phyloP scores from a whole-genome alignment of 2,888 invertebrate genomes.

The Plemyria rubiginata region DNA sequence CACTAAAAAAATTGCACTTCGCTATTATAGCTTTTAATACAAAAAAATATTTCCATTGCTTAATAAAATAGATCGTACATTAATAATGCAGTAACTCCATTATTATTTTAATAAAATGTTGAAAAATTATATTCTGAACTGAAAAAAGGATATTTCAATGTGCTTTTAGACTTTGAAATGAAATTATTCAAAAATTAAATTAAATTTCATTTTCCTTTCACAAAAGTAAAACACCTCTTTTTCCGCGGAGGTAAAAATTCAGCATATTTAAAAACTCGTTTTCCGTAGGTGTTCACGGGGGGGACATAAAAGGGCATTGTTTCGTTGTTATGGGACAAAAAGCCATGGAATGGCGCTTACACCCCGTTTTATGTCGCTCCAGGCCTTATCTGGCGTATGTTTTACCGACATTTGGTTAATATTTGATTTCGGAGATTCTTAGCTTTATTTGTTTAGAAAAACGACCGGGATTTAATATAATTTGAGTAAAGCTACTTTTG shows the following conservation, averaged over 20 bases:
- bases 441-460: background rate
- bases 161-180: background rate
- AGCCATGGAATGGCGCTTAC: constrained; percentile 36
- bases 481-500: no score
- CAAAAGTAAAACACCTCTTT: constrained; percentile 21
- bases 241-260: constrained; percentile 36
- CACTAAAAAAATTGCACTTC: no score
- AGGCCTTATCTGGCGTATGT: constrained; percentile 22
- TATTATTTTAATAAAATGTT: no score
- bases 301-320: constrained; percentile 41
- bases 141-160: background rate
- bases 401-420: constrained; percentile 16
- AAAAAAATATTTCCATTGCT: no score
- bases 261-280: constrained; percentile 47
- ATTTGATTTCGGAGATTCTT: constrained; percentile 14
- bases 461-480: background rate
- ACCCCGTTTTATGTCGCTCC: constrained; percentile 30
- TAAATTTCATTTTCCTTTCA: constrained; percentile 6
- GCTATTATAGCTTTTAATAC: no score
- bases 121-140: background rate
- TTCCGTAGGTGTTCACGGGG: constrained; percentile 40
- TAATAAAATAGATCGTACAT: no score
- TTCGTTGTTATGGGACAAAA: constrained; percentile 39
- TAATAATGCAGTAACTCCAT: no score
- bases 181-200: constrained; percentile 17